phyloP scores from a whole-genome alignment of 2,113 vertebrate species.

The Pachyramphus minor region DNA sequence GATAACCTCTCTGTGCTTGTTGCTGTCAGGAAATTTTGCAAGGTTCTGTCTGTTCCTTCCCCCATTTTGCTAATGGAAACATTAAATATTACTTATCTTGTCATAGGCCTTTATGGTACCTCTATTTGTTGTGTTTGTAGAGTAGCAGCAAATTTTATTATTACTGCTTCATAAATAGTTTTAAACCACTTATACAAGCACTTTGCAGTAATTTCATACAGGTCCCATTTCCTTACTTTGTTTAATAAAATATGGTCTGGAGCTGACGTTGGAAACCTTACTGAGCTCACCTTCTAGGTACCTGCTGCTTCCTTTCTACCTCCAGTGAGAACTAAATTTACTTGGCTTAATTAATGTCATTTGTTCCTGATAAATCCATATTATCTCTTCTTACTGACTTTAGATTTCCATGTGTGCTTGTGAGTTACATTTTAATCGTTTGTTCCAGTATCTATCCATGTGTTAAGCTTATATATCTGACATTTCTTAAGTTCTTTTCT shows the following conservation, averaged over 20 bases:
- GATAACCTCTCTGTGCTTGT: neutral
- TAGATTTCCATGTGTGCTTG: neutral
- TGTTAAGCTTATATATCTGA: neutral
- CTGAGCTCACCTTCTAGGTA: neutral
- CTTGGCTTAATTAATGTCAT: neutral
- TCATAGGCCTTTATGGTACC: neutral
- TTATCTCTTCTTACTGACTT: neutral
- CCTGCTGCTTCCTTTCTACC: neutral
- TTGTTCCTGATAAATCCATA: neutral
- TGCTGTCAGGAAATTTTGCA: neutral
- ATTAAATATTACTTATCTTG: conserved; percentile 28
- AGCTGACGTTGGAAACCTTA: neutral
- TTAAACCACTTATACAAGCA: neutral
- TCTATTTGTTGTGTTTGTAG: neutral
- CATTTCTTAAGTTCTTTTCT: neutral
- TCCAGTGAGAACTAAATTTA: neutral
- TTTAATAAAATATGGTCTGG: neutral
- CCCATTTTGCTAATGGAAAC: conserved; percentile 10
- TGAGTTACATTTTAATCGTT: neutral
- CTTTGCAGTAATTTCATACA: neutral
- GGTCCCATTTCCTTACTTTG: neutral
- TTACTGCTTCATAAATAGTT: neutral
- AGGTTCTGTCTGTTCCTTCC: neutral
- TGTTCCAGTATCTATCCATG: neutral
- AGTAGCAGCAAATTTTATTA: neutral